phyloP scores from a whole-genome alignment of 2,888 invertebrate species.

The Phyllotreta cruciferae region DNA sequence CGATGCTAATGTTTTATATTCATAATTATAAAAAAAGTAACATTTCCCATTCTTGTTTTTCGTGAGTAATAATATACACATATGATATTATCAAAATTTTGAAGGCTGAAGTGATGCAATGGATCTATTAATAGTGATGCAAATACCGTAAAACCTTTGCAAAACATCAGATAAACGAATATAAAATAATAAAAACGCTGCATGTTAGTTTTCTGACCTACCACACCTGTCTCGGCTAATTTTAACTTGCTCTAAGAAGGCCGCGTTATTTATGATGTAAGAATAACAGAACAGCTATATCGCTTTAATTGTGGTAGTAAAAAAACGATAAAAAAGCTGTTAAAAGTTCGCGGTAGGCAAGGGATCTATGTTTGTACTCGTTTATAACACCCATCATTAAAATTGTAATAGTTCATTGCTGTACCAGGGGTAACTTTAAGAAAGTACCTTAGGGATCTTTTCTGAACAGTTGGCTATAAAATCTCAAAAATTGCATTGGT shows the following conservation, averaged over 20 bases:
- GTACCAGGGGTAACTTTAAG: background rate
- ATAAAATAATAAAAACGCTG: background rate
- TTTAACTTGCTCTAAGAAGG: conserved; percentile 22
- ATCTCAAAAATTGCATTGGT: too few relatives aligned
- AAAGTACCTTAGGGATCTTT: background rate
- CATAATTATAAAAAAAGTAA: too few relatives aligned
- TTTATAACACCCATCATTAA: conserved; percentile 9
- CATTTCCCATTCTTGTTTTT: too few relatives aligned
- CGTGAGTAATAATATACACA: too few relatives aligned
- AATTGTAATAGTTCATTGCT: conserved; percentile 1
- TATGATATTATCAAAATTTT: too few relatives aligned
- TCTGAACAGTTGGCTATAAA: background rate
- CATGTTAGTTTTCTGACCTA: conserved; percentile 17
- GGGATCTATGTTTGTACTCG: conserved; percentile 5
- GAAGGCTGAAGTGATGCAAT: too few relatives aligned
- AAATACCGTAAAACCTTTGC: conserved; percentile 2
- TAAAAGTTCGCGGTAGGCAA: conserved; percentile 31
- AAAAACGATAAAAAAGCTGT: conserved; percentile 33
- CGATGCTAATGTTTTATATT: too few relatives aligned
- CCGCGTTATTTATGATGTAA: conserved; percentile 27
- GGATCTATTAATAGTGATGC: background rate
- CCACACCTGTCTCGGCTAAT: conserved; percentile 20
- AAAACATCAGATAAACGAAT: background rate
- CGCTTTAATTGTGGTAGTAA: conserved; percentile 33
- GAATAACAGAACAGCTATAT: conserved; percentile 31